Percentiles rank a stretch among this genome's conserved stretches.
phyloP scores from a whole-genome alignment of 2,888 invertebrate species.

The Scaptomyza cyrtandrae region DNA sequence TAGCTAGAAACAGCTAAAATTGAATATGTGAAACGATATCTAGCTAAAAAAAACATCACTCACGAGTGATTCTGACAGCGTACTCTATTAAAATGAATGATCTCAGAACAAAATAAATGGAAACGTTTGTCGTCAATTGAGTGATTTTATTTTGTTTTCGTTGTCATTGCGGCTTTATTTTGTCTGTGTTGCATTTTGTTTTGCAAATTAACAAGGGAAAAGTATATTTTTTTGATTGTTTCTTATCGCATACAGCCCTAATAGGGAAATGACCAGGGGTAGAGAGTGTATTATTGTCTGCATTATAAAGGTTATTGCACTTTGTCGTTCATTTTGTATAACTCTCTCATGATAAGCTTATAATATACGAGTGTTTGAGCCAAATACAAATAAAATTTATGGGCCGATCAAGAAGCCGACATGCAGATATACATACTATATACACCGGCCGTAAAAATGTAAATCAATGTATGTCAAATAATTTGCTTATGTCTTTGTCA shows the following conservation, averaged over 20 bases:
- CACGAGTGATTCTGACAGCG: slow-evolving; percentile 41
- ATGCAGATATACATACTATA: slow-evolving; percentile 33
- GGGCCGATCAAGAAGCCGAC: slow-evolving; percentile 31
- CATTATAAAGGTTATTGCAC: slow-evolving; percentile 61
- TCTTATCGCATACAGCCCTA: slow-evolving; percentile 44
- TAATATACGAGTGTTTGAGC: slow-evolving; percentile 9
- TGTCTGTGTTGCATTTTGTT: slow-evolving; percentile 7
- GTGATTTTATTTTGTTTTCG: slow-evolving; percentile 18
- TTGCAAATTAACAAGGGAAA: slow-evolving; percentile 4
- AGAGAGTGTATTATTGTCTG: background rate
- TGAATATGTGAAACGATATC: background rate
- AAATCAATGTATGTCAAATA: slow-evolving; percentile 18
- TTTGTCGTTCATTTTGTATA: background rate
- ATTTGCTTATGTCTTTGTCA: slow-evolving; percentile 42
- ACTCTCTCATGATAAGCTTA: slow-evolving; percentile 9
- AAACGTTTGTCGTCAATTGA: slow-evolving; percentile 68
- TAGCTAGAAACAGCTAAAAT: background rate
- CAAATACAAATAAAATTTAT: slow-evolving; percentile 6
- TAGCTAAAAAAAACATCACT: background rate
- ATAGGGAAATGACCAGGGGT: slow-evolving; percentile 9
- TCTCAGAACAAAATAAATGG: slow-evolving; percentile 64
- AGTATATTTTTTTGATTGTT: slow-evolving; percentile 16
- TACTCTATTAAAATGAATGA: slow-evolving; percentile 71
- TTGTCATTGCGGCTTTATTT: slow-evolving; percentile 16
- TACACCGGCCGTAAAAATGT: slow-evolving; percentile 26